phyloP scores from a whole-genome alignment of 2,797 vertebrate species.

The Miichthys miiuy region DNA sequence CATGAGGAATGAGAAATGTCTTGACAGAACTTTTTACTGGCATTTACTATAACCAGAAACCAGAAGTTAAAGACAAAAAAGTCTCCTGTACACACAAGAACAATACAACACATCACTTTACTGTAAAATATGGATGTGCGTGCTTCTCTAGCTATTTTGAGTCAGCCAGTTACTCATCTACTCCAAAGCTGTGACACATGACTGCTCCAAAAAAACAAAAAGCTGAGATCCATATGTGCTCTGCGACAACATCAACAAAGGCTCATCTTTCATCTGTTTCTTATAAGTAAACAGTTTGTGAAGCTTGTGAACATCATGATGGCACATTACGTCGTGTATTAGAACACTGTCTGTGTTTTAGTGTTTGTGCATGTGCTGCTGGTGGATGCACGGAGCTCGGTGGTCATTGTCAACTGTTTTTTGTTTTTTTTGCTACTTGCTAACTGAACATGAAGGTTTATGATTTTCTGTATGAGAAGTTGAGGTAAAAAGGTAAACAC shows the following conservation, averaged over 20 bases:
- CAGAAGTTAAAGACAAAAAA: background rate
- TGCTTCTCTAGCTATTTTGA: background rate
- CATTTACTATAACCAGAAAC: background rate
- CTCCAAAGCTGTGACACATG: conserved; percentile 1
- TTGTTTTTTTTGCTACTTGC: background rate
- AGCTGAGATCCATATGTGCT: conserved; percentile 6
- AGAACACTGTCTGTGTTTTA: background rate
- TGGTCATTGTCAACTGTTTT: background rate
- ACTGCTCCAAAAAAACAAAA: background rate
- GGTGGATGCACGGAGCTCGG: background rate
- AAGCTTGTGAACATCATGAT: conserved; percentile 3
- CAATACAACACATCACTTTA: background rate
- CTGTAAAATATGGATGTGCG: background rate
- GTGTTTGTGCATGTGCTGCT: background rate
- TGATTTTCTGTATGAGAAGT: background rate
- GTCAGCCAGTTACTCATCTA: background rate
- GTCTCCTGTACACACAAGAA: background rate
- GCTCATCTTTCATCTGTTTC: conserved; percentile 8
- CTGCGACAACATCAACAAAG: background rate
- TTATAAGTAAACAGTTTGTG: conserved; percentile 5
- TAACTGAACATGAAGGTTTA: background rate
- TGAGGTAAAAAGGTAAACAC: no score
- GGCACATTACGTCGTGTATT: background rate
- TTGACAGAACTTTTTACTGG: no score
- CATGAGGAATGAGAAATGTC: background rate